Evolutionary conservation across 2,113 vertebrate genomes (phyloP).

Genomic region (Oxygymnocypris stewartii): DNA sequence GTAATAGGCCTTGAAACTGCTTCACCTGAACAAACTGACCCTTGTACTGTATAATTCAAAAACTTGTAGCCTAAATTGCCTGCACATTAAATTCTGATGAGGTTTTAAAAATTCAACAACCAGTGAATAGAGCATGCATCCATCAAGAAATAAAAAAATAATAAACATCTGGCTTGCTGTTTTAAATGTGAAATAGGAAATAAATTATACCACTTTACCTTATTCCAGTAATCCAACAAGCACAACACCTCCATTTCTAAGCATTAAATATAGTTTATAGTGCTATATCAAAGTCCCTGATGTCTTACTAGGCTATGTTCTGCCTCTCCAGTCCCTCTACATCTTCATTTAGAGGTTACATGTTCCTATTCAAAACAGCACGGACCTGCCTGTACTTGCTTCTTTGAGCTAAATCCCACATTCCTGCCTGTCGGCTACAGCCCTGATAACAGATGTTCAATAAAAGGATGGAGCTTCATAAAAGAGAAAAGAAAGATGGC

Average conservation of each 20-base stretch:
- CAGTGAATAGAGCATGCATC: not conserved
- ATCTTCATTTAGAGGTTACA: conserved; percentile 43
- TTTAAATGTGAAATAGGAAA: not conserved
- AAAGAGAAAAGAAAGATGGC: not conserved
- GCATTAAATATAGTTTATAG: not conserved
- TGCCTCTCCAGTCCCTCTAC: conserved; percentile 35
- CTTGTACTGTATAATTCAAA: not conserved
- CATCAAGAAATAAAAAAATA: not conserved
- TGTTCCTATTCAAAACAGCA: conserved; percentile 51
- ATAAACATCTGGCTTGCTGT: not conserved
- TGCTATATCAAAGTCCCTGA: not conserved
- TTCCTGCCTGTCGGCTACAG: conserved; percentile 69
- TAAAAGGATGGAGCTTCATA: conserved; percentile 29
- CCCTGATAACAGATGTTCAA: conserved; percentile 60
- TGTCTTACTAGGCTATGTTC: not conserved
- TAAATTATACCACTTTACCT: conserved; percentile 60
- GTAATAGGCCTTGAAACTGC: not conserved
- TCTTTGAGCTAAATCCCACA: conserved; percentile 63
- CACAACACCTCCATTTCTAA: conserved; percentile 61
- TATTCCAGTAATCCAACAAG: conserved; percentile 64
- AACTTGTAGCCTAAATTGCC: not conserved
- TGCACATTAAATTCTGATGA: not conserved
- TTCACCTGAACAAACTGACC: not conserved
- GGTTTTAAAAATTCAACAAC: not conserved
- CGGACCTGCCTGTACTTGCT: conserved; percentile 76